Percentiles rank a stretch among this genome's conserved stretches.
phyloP scores from a whole-genome alignment of 2,888 invertebrate species.

The Tachina lurida region DNA sequence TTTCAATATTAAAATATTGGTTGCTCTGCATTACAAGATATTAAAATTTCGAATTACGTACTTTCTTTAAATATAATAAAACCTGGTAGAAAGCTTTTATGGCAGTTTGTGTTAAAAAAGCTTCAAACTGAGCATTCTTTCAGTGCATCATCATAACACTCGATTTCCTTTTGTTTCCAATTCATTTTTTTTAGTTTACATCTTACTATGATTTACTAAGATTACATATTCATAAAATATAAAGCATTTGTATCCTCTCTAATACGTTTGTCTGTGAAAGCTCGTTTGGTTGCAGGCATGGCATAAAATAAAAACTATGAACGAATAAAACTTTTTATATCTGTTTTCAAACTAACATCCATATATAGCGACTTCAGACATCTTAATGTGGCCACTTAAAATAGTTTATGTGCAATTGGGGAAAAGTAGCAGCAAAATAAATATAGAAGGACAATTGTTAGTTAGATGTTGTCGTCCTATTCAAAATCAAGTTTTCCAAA shows the following conservation, averaged over 20 bases:
- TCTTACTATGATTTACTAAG: constrained; percentile 58
- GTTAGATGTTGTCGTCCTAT: constrained; percentile 31
- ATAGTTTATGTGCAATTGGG: constrained; percentile 62
- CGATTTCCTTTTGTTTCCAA: constrained; percentile 11
- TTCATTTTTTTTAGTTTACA: neutral
- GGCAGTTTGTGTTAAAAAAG: neutral
- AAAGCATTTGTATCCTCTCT: constrained; percentile 35
- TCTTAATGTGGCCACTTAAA: constrained; percentile 68
- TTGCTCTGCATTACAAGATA: too few species aligned
- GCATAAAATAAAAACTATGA: constrained; percentile 11
- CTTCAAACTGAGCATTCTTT: neutral
- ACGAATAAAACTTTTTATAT: constrained; percentile 46
- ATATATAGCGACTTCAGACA: constrained; percentile 60
- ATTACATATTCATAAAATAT: constrained; percentile 67
- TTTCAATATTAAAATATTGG: neutral
- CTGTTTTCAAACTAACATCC: constrained; percentile 34
- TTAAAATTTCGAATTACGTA: too few species aligned
- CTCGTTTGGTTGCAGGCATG: neutral
- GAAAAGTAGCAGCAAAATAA: constrained; percentile 1
- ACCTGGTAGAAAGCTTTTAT: neutral
- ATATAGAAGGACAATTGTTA: constrained; percentile 19
- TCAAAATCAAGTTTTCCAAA: constrained; percentile 60
- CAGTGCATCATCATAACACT: constrained; percentile 4
- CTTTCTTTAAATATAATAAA: too few species aligned
- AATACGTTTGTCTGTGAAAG: constrained; percentile 17